A percentile compares a stretch with the other conserved stretches of the same genome.
These are phyloP conservation scores for Mus spicilegus DNA, from an alignment of 2,113 vertebrate species.

Conservation along the genomic window DNA sequence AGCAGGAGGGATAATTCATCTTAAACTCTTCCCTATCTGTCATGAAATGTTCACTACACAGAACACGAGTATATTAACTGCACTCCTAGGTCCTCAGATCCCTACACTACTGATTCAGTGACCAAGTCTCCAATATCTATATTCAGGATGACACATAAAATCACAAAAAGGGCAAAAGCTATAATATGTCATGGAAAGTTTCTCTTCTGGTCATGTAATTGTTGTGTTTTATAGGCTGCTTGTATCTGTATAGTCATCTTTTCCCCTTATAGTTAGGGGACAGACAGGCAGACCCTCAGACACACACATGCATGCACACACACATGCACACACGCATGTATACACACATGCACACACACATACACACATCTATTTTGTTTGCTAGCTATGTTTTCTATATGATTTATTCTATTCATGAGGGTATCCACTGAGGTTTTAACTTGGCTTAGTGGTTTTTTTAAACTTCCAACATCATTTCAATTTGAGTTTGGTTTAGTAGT, in stretches of 20 bases:
- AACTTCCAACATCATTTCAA: not conserved
- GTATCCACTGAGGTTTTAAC: not conserved
- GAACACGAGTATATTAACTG: not conserved
- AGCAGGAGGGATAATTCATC: not conserved
- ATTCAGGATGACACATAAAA: not conserved
- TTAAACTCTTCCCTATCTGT: not conserved
- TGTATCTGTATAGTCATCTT: not conserved
- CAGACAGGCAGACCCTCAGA: not conserved
- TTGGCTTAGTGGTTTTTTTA: not conserved
- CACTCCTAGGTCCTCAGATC: rapidly evolving
- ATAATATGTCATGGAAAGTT: not conserved
- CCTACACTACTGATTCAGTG: not conserved
- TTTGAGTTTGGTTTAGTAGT: not conserved
- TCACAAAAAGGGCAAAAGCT: not conserved
- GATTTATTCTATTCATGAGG: not conserved
- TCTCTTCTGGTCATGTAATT: not conserved
- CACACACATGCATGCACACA: not conserved
- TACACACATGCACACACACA: not conserved
- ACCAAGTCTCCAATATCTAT: not conserved
- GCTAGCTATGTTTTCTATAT: not conserved
- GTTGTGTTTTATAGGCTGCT: not conserved
- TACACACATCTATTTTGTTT: not conserved
- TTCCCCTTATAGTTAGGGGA: not conserved
- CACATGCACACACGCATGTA: not conserved
- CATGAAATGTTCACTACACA: not conserved